Conservation (phyloP, 2,888 invertebrate genomes). For the Byasa hedistus region DNA sequence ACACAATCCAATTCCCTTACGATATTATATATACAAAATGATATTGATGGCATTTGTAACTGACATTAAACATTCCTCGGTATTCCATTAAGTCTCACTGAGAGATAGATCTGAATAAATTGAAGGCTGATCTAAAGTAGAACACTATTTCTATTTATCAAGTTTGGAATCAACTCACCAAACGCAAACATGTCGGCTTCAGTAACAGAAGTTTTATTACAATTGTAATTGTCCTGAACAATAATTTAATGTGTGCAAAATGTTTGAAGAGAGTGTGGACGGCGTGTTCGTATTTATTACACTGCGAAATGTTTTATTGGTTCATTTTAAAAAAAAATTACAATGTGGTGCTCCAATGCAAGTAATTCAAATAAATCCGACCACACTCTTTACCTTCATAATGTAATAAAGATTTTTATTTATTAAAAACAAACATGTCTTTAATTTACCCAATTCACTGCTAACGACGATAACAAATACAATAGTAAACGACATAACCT, state of each 20-base stretch:
- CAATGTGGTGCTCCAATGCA: not conserved
- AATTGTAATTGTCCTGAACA: constrained; percentile 66
- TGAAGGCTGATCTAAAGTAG: constrained; percentile 67
- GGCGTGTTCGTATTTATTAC: constrained; percentile 14
- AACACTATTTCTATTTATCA: constrained; percentile 57
- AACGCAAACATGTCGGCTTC: constrained; percentile 66
- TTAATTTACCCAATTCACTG: not conserved
- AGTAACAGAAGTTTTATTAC: constrained; percentile 72
- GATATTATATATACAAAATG: constrained; percentile 39
- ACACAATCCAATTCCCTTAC: constrained; percentile 47
- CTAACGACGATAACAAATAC: not conserved
- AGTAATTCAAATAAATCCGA: not conserved
- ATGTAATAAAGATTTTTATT: constrained; percentile 74
- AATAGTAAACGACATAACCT: not conserved
- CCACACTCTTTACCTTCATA: constrained; percentile 17
- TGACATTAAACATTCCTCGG: constrained; percentile 59
- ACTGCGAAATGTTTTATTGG: not conserved
- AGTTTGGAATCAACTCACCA: constrained; percentile 53
- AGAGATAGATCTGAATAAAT: constrained; percentile 65
- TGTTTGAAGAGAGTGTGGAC: constrained; percentile 27
- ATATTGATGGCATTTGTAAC: constrained; percentile 58
- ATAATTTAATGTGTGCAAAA: constrained; percentile 73
- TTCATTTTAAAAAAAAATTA: not conserved
- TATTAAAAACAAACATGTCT: constrained; percentile 42
- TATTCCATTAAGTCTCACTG: constrained; percentile 56